These are phyloP conservation scores for Tethea ocularis DNA, from an alignment of 2,888 invertebrate genomes.

Conservation along the genomic window DNA sequence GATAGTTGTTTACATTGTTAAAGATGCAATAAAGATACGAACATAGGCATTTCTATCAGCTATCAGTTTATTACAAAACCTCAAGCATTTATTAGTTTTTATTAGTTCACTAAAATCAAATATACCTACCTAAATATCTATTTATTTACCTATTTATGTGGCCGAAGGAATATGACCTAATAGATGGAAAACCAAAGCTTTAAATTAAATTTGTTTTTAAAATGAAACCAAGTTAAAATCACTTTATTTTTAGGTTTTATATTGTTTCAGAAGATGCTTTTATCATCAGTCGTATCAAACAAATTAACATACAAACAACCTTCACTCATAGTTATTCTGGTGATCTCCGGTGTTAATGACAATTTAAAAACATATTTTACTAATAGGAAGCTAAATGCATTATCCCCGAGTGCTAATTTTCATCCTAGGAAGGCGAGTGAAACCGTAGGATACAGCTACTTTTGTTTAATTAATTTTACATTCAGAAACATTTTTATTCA, in stretches of 20 bases:
- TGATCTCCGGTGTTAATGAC: too few species aligned
- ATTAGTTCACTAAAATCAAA: not conserved
- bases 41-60: constrained; percentile 8
- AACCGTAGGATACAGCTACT: not conserved
- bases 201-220: too few species aligned
- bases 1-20: constrained; percentile 26
- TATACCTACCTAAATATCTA: not conserved
- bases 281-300: too few species aligned
- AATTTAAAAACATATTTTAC: too few species aligned
- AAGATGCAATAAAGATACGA: constrained; percentile 30
- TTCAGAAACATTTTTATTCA: not conserved
- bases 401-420: too few species aligned
- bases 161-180: too few species aligned
- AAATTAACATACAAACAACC: too few species aligned
- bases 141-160: not conserved
- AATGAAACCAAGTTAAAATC: not conserved
- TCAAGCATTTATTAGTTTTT: not conserved
- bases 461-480: not conserved
- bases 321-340: not conserved
- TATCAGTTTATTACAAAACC: constrained; percentile 6
- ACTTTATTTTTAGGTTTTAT: too few species aligned
- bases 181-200: too few species aligned
- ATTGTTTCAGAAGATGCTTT: too few species aligned
- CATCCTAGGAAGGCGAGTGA: too few species aligned
- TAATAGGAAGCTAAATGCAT: too few species aligned